phyloP scores from a whole-genome alignment of 1,140 invertebrate species.

The Camponotus floridanus region DNA sequence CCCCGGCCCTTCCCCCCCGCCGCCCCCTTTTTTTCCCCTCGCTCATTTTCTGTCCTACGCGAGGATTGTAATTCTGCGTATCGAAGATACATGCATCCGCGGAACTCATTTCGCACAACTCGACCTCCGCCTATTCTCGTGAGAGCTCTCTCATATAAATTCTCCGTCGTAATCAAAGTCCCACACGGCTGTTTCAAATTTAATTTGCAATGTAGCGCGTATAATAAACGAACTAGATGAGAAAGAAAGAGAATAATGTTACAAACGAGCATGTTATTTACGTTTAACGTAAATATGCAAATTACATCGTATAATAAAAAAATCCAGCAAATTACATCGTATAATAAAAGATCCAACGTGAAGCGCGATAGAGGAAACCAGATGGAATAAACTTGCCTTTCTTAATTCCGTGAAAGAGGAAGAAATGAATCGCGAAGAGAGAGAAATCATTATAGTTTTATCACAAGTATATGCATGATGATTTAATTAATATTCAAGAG shows the following conservation, averaged over 20 bases:
- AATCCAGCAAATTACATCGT: no score
- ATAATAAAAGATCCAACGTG: no score
- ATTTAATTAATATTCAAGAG: slow-evolving; percentile 31
- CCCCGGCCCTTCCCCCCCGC: not conserved
- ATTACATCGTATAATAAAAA: no score
- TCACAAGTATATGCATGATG: not conserved
- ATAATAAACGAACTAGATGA: not conserved
- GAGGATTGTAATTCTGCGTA: not conserved
- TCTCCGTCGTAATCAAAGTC: not conserved
- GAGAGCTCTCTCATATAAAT: not conserved
- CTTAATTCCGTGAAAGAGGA: not conserved
- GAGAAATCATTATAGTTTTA: not conserved
- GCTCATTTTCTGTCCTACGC: not conserved
- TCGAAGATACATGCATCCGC: not conserved
- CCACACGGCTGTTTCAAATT: not conserved
- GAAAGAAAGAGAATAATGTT: no score
- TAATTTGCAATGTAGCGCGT: not conserved
- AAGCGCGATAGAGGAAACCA: no score
- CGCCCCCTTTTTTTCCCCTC: not conserved
- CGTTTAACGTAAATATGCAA: no score
- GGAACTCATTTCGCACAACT: slow-evolving; percentile 13
- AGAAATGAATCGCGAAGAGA: not conserved
- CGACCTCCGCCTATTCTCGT: slow-evolving; percentile 16
- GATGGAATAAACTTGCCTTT: no score
- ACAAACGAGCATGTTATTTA: no score